phyloP scores from a whole-genome alignment of 1,140 invertebrate genomes.

The Prorops nasuta region DNA sequence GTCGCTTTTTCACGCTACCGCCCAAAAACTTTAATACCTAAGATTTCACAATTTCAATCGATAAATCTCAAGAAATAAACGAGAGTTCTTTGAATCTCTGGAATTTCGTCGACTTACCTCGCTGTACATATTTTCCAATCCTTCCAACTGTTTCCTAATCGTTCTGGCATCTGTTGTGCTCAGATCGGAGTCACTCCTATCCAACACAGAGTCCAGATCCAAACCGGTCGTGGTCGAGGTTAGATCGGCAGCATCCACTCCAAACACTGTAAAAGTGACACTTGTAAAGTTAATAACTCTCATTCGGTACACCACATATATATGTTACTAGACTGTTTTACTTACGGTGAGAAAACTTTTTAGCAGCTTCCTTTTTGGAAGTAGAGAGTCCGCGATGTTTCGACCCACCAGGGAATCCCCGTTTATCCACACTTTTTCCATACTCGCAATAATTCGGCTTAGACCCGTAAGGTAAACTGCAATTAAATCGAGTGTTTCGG shows the following conservation, averaged over 20 bases:
- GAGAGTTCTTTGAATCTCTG: background rate
- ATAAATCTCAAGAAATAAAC: background rate
- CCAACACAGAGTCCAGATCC: constrained; percentile 79
- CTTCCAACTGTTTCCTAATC: constrained; percentile 80
- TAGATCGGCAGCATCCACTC: constrained; percentile 71
- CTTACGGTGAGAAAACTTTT: constrained; percentile 52
- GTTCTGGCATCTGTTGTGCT: constrained; percentile 75
- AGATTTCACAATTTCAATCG: constrained; percentile 1
- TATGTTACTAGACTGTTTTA: too few relatives aligned
- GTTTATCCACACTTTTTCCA: constrained; percentile 42
- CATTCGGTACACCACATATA: too few relatives aligned
- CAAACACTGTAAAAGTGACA: constrained; percentile 59
- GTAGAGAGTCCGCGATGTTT: constrained; percentile 47
- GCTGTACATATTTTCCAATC: constrained; percentile 86
- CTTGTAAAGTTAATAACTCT: too few relatives aligned
- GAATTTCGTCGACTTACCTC: constrained; percentile 54
- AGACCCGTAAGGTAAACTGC: constrained; percentile 60
- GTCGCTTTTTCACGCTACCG: constrained; percentile 63
- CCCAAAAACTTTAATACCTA: constrained; percentile 79
- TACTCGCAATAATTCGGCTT: constrained; percentile 60
- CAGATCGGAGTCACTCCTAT: constrained; percentile 73
- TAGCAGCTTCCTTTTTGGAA: constrained; percentile 48
- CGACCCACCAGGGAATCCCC: constrained; percentile 38
- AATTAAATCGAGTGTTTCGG: too few relatives aligned
- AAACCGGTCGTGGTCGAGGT: constrained; percentile 76